Evolutionary conservation across 2,113 vertebrate genomes (phyloP).

Genomic region (Otus sunia): DNA sequence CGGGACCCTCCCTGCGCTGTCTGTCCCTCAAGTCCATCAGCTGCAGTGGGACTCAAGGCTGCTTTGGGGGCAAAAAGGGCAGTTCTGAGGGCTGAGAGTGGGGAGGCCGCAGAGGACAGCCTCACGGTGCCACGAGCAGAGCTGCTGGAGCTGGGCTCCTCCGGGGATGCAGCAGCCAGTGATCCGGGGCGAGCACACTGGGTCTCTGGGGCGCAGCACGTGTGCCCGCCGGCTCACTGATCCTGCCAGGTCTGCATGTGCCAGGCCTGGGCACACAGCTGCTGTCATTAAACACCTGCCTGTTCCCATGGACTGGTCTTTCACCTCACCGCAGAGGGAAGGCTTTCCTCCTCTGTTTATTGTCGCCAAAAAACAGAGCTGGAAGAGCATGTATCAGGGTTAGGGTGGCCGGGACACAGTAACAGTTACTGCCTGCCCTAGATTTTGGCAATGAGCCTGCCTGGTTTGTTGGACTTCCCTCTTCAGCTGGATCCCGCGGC

Average conservation of each 20-base stretch:
- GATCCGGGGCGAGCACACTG: fast-evolving
- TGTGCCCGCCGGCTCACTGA: fast-evolving
- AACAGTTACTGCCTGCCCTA: not conserved
- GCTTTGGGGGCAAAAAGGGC: not conserved
- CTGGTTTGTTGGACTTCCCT: not conserved
- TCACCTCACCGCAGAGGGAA: fast-evolving
- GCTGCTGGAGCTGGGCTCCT: not conserved
- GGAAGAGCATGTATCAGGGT: not conserved
- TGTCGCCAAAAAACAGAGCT: not conserved
- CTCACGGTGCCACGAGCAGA: fast-evolving
- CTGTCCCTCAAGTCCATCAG: fast-evolving
- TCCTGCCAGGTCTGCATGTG: fast-evolving
- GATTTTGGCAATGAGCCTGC: not conserved
- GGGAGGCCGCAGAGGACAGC: not conserved
- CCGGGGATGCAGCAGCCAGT: fast-evolving
- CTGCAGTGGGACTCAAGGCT: not conserved
- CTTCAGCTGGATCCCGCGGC: fast-evolving
- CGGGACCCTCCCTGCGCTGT: fast-evolving
- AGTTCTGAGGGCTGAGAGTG: not conserved
- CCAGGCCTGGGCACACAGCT: fast-evolving
- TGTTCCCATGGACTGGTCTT: not conserved
- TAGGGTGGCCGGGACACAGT: not conserved
- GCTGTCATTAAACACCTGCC: not conserved
- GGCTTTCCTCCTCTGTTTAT: not conserved
- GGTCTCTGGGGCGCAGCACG: fast-evolving